phyloP scores from a whole-genome alignment of 2,888 invertebrate species.

The Hartigia nigra region DNA sequence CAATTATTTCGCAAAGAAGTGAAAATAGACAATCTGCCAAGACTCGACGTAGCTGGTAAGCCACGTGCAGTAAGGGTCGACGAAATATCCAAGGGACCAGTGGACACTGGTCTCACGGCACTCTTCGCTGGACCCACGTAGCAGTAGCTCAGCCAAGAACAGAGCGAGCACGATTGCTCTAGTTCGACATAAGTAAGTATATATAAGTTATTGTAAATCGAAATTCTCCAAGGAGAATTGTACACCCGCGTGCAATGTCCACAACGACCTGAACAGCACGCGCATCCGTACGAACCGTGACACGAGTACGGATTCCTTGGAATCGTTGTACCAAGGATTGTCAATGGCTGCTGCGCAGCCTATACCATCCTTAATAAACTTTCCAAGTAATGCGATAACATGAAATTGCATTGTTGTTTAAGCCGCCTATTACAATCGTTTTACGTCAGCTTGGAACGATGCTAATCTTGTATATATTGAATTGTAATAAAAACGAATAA shows the following conservation, averaged over 20 bases:
- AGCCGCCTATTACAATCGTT: background rate
- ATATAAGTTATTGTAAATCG: conserved; percentile 48
- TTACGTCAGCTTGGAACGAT: conserved; percentile 12
- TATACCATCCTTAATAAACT: background rate
- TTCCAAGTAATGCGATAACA: background rate
- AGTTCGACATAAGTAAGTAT: conserved; percentile 42
- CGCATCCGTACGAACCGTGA: background rate
- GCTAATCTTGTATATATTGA: conserved; percentile 55
- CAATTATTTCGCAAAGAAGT: conserved; percentile 90
- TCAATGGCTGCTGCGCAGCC: background rate
- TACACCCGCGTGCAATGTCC: background rate
- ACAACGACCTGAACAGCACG: background rate
- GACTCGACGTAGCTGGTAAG: conserved; percentile 68
- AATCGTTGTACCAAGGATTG: background rate
- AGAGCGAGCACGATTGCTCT: conserved; percentile 48
- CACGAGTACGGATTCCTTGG: background rate
- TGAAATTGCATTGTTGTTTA: background rate
- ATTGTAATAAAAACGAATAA: conserved; percentile 53
- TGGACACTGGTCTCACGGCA: conserved; percentile 57
- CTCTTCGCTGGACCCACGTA: conserved; percentile 63
- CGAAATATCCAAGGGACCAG: conserved; percentile 55
- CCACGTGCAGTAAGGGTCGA: conserved; percentile 56
- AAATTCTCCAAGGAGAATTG: background rate
- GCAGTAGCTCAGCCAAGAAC: conserved; percentile 47
- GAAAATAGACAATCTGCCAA: conserved; percentile 86